Evolutionary conservation across 2,888 invertebrate species (phyloP).

Genomic region (Phytoseiulus persimilis): DNA sequence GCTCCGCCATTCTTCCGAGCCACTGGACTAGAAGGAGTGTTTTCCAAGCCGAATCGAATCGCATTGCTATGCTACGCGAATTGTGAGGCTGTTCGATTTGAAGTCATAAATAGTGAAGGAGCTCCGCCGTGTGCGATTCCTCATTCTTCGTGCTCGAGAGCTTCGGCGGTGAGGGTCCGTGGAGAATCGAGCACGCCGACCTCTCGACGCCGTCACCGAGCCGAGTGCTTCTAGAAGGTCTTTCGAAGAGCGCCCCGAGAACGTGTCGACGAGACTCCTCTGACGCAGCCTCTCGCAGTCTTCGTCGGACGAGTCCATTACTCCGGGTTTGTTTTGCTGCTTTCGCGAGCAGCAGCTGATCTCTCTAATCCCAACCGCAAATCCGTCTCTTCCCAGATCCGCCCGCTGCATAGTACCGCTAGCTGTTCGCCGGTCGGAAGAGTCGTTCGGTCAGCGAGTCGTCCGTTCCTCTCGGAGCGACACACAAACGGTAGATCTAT

Average conservation of each 20-base stretch:
- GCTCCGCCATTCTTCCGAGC: not conserved
- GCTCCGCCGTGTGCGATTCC: not conserved
- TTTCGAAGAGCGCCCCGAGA: not conserved
- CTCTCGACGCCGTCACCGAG: not conserved
- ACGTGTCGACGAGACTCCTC: not conserved
- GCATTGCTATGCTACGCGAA: not conserved
- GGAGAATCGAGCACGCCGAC: slow-evolving; percentile 5
- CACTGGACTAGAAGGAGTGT: not conserved
- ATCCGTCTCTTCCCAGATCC: not conserved
- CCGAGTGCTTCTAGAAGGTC: not conserved
- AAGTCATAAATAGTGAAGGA: not conserved
- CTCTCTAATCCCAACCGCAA: not conserved
- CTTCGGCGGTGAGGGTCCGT: not conserved
- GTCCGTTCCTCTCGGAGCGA: not conserved
- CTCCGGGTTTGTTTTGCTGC: not conserved
- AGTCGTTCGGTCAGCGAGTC: not conserved
- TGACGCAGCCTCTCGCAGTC: not conserved
- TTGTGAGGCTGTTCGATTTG: not conserved
- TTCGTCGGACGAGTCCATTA: not conserved
- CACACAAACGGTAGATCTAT: not conserved
- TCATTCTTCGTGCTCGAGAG: not conserved
- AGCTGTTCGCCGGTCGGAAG: not conserved
- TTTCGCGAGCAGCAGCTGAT: not conserved
- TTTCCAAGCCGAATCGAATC: not conserved
- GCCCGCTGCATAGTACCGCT: not conserved